These are phyloP conservation scores for Oryzaephilus surinamensis DNA, from an alignment of 1,140 invertebrate species.

Conservation along the genomic window DNA sequence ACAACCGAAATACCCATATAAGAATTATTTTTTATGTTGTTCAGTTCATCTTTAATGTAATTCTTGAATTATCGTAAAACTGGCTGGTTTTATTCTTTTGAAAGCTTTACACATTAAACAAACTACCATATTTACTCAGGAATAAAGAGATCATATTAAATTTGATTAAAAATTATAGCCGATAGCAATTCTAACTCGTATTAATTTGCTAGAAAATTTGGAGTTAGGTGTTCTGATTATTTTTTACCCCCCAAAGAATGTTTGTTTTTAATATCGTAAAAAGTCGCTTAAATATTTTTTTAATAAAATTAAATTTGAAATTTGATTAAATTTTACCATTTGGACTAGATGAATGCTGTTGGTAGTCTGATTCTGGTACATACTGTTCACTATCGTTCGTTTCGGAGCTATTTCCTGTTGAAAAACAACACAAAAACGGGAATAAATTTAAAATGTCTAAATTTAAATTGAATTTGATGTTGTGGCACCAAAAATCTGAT, in stretches of 20 bases:
- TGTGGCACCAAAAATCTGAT: background rate
- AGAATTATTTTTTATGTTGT: no score
- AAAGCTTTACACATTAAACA: no score
- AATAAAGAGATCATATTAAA: conserved; percentile 1
- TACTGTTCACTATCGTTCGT: conserved; percentile 34
- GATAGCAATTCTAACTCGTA: no score
- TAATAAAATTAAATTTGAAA: background rate
- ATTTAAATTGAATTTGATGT: background rate
- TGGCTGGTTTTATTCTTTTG: no score
- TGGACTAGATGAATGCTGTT: conserved; percentile 9
- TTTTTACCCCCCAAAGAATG: background rate
- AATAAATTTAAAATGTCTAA: no score
- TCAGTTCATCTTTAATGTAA: no score
- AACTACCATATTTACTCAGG: conserved; percentile 13
- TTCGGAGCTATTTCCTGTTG: conserved; percentile 33
- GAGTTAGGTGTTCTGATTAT: no score
- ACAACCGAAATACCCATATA: no score
- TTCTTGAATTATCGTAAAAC: conserved; percentile 18
- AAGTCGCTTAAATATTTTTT: background rate
- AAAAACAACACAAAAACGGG: conserved; percentile 7
- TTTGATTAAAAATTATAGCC: conserved; percentile 18
- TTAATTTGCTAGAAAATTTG: no score
- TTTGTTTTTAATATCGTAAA: background rate
- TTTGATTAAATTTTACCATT: conserved; percentile 23
- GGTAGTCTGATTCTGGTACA: conserved; percentile 28